phyloP scores from a whole-genome alignment of 2,797 vertebrate genomes.

The Jordanella pulchra region DNA sequence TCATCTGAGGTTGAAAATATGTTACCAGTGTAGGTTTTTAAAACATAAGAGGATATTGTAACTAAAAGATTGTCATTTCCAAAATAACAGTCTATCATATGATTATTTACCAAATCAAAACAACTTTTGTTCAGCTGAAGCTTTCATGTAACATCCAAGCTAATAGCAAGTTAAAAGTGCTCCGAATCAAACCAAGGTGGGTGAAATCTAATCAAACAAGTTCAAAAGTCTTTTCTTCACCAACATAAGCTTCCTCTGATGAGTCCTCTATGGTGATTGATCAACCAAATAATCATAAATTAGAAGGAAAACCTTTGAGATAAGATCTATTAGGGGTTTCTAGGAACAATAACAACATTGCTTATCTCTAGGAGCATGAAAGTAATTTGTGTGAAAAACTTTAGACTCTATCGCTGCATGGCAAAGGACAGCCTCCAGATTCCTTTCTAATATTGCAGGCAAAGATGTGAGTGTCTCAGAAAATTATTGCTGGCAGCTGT shows the following conservation, averaged over 20 bases:
- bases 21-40: too few species aligned
- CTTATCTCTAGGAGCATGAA: conserved; percentile 1
- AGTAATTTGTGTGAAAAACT: conserved; percentile 15
- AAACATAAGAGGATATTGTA: too few species aligned
- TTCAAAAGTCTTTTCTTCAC: background rate
- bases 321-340: background rate
- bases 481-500: conserved; percentile 13
- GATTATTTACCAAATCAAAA: too few species aligned
- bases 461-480: conserved; percentile 1
- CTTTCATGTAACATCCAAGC: background rate
- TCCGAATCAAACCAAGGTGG: background rate
- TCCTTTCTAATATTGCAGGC: conserved; percentile 10
- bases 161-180: background rate
- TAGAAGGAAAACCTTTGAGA: background rate
- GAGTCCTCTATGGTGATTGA: background rate
- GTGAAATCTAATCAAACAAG: background rate
- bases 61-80: too few species aligned
- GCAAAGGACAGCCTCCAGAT: conserved; percentile 9
- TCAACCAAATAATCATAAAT: background rate
- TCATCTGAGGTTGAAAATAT: too few species aligned
- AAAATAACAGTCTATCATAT: too few species aligned
- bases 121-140: too few species aligned
- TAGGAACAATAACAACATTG: background rate
- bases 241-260: background rate
- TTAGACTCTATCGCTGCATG: background rate